These are phyloP conservation scores for Macroglossus sobrinus DNA, from an alignment of 2,113 vertebrate species.

Conservation along the genomic window DNA sequence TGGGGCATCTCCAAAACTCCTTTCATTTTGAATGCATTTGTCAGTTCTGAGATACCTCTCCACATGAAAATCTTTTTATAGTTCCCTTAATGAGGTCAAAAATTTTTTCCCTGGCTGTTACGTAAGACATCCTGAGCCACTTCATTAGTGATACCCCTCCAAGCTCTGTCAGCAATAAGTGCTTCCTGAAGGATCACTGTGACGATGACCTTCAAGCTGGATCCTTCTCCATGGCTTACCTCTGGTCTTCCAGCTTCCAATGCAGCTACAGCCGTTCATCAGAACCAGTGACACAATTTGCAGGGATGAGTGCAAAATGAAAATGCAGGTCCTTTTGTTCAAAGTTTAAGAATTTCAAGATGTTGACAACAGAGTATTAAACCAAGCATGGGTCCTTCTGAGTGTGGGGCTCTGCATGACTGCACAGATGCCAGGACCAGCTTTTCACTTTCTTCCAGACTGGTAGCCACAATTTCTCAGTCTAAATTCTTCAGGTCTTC, in stretches of 20 bases:
- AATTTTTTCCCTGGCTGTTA: neutral
- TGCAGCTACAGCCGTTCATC: neutral
- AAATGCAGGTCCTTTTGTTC: neutral
- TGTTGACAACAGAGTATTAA: neutral
- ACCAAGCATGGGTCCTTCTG: too few relatives aligned
- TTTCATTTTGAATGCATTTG: neutral
- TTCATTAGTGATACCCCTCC: too few relatives aligned
- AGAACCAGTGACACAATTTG: neutral
- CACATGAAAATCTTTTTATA: neutral
- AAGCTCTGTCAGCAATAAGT: neutral
- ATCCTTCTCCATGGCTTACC: neutral
- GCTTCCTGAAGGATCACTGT: accelerated
- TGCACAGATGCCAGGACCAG: accelerated
- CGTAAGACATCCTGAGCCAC: neutral
- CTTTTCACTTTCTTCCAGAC: neutral
- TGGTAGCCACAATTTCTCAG: neutral
- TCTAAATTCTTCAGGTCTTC: neutral
- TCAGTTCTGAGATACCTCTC: neutral
- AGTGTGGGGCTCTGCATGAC: accelerated
- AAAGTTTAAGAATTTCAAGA: neutral
- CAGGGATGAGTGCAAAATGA: neutral
- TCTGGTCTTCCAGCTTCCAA: neutral
- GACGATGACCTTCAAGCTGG: too few relatives aligned
- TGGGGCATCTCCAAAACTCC: neutral
- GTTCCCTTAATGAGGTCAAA: neutral